Evolutionary conservation across 2,797 vertebrate species (phyloP).

Genomic region (Anguilla anguilla): DNA sequence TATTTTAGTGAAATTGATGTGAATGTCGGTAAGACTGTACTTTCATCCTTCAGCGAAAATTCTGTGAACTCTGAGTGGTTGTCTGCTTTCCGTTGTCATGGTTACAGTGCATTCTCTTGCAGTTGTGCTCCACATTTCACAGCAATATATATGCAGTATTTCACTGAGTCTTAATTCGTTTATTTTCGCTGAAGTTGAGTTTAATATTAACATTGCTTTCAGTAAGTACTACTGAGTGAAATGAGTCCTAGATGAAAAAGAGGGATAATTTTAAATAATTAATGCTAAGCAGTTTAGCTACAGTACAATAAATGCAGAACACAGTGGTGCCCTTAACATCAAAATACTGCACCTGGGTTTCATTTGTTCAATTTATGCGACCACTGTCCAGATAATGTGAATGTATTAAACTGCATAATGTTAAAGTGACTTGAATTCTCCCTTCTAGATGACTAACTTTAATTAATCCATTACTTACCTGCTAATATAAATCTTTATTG

Average conservation of each 20-base stretch:
- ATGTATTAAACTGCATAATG: background rate
- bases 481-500: background rate
- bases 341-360: background rate
- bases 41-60: background rate
- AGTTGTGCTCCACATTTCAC: conserved; percentile 12
- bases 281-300: background rate
- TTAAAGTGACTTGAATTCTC: background rate
- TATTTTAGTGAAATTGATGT: background rate
- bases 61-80: background rate
- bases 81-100: conserved; percentile 7
- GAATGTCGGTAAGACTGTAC: background rate
- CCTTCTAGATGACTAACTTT: background rate
- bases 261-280: background rate
- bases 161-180: background rate
- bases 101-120: background rate
- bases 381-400: background rate
- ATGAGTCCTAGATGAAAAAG: background rate
- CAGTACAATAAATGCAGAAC: background rate
- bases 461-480: background rate
- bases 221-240: background rate
- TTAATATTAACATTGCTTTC: background rate
- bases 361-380: too few relatives aligned
- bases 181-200: background rate
- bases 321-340: background rate
- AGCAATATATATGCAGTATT: background rate